Conservation (phyloP, 1,140 invertebrate genomes). For the Phymastichus coffea region DNA sequence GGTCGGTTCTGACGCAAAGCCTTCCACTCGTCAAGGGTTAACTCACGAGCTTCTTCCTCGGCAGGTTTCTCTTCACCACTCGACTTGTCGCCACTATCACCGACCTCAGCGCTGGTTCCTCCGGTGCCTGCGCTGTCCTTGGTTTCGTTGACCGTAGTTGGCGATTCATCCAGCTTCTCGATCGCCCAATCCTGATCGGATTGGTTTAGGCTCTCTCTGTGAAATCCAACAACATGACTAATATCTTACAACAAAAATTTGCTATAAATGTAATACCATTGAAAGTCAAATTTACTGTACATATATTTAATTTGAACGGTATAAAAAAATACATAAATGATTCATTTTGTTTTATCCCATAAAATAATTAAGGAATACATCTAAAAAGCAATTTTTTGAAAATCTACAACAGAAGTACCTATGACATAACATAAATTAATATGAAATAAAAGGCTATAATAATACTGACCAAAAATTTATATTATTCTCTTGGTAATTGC, state of each 20-base stretch:
- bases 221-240: too few relatives aligned
- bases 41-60: conserved; percentile 77
- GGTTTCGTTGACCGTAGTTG: conserved; percentile 34
- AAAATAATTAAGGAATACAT: too few relatives aligned
- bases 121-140: conserved; percentile 44
- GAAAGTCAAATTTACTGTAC: too few relatives aligned
- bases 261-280: too few relatives aligned
- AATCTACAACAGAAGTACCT: too few relatives aligned
- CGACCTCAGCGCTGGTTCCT: not conserved
- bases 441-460: too few relatives aligned
- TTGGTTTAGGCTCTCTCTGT: conserved; percentile 50
- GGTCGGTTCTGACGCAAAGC: conserved; percentile 68
- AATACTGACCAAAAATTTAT: too few relatives aligned
- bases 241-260: not conserved
- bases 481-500: too few relatives aligned
- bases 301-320: not conserved
- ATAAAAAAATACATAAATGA: too few relatives aligned
- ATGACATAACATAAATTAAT: too few relatives aligned
- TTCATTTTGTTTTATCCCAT: too few relatives aligned
- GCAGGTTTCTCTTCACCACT: conserved; percentile 55
- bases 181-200: conserved; percentile 52
- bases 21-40: conserved; percentile 89
- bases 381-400: too few relatives aligned
- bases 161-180: conserved; percentile 50
- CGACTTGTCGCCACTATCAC: conserved; percentile 44